These are phyloP conservation scores for Ptilodon capucinus DNA, from an alignment of 2,888 invertebrate genomes.

Conservation along the genomic window DNA sequence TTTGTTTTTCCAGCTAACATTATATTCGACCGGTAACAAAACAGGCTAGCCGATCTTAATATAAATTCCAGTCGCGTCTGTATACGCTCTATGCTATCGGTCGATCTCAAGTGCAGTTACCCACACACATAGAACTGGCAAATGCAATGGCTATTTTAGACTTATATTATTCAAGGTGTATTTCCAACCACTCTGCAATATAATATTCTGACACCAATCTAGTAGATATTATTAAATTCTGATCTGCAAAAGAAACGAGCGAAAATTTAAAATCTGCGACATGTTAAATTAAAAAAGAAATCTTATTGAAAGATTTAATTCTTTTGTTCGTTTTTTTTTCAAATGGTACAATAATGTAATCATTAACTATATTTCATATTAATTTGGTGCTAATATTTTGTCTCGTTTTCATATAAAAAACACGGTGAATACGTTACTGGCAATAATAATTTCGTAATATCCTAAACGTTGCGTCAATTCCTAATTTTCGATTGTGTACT, in stretches of 20 bases:
- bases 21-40: not conserved
- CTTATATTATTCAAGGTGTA: not conserved
- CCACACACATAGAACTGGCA: not conserved
- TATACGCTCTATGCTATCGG: not conserved
- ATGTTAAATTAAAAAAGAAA: too few relatives aligned
- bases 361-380: not conserved
- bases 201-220: not conserved
- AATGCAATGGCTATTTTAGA: not conserved
- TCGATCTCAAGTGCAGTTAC: not conserved
- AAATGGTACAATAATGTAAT: too few relatives aligned
- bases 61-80: not conserved
- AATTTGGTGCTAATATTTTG: not conserved
- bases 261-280: too few relatives aligned
- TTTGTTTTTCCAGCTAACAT: not conserved
- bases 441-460: slow-evolving; percentile 6
- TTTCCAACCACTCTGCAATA: not conserved
- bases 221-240: not conserved
- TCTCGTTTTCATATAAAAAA: not conserved
- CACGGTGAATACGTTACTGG: slow-evolving; percentile 4
- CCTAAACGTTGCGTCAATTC: not conserved
- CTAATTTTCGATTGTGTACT: not conserved
- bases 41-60: too few relatives aligned
- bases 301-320: too few relatives aligned
- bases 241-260: not conserved
- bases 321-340: too few relatives aligned